Conservation (phyloP, 2,797 vertebrate species). For the Acanthopagrus latus region DNA sequence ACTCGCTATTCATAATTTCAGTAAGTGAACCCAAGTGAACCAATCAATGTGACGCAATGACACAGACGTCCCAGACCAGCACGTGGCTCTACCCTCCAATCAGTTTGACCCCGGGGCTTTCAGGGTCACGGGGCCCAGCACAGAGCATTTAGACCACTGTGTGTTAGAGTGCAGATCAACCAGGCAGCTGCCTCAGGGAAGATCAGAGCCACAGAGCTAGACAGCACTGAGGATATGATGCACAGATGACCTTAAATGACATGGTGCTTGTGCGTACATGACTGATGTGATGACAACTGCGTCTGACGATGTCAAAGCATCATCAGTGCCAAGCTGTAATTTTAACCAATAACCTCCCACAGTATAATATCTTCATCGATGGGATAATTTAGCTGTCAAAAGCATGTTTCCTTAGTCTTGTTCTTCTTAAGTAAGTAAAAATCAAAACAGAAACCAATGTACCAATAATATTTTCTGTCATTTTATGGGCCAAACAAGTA, state of each 20-base stretch:
- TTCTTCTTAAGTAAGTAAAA: too few species aligned
- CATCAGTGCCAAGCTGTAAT: background rate
- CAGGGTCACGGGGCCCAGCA: slow-evolving; percentile 39
- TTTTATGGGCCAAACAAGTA: too few species aligned
- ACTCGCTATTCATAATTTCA: slow-evolving; percentile 25
- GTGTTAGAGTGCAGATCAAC: slow-evolving; percentile 16
- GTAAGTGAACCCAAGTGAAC: slow-evolving; percentile 44
- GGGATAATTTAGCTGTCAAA: background rate
- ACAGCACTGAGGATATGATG: slow-evolving; percentile 3
- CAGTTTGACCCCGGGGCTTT: slow-evolving; percentile 50
- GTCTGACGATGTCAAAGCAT: too few species aligned
- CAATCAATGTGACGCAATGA: slow-evolving; percentile 58
- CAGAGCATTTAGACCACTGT: slow-evolving; percentile 7
- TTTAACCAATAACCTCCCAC: background rate
- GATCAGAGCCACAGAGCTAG: background rate
- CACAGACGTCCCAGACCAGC: slow-evolving; percentile 27
- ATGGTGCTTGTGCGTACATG: background rate
- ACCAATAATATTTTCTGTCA: too few species aligned
- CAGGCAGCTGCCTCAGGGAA: slow-evolving; percentile 4
- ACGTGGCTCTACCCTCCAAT: slow-evolving; percentile 32
- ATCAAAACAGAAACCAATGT: background rate
- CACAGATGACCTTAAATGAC: background rate
- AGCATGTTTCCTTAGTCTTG: background rate
- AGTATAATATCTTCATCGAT: background rate
- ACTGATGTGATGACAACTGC: background rate